A percentile compares a stretch with the other conserved stretches of the same genome.
Conservation (phyloP, 2,113 vertebrate species). For the Raphicerus campestris region DNA sequence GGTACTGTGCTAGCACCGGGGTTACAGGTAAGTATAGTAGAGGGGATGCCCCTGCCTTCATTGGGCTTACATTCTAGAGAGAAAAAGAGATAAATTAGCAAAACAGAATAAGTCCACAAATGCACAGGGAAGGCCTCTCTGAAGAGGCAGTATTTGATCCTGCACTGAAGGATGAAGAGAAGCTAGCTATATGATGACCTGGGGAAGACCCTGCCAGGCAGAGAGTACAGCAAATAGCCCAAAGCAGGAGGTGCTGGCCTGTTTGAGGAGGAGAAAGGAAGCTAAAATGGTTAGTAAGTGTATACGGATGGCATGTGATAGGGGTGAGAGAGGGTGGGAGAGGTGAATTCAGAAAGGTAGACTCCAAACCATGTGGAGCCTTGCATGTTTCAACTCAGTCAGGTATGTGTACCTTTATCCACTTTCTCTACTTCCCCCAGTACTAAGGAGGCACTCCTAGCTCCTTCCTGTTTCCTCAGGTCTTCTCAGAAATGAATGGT, state of each 20-base stretch:
- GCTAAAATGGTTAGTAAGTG: not conserved
- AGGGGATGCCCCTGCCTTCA: not conserved
- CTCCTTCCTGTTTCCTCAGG: not conserved
- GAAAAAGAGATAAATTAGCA: not conserved
- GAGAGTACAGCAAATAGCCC: not conserved
- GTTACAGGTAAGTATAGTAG: not conserved
- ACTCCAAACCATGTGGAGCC: not conserved
- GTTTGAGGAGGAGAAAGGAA: not conserved
- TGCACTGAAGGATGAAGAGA: not conserved
- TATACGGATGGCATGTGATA: too few species aligned
- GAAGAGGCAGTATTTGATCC: not conserved
- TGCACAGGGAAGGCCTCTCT: not conserved
- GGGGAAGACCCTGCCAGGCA: not conserved
- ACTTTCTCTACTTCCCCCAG: not conserved
- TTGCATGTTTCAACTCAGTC: not conserved
- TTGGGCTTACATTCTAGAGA: not conserved
- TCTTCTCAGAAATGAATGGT: not conserved
- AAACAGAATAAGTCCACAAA: not conserved
- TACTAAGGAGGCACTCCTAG: not conserved
- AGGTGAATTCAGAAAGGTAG: not conserved
- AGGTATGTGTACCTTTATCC: rapidly evolving
- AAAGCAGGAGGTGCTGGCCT: not conserved
- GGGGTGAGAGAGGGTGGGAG: not conserved
- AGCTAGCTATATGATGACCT: not conserved
- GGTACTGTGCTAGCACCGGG: not conserved